phyloP scores from a whole-genome alignment of 2,797 vertebrate species.

The Enteromius viviparus region DNA sequence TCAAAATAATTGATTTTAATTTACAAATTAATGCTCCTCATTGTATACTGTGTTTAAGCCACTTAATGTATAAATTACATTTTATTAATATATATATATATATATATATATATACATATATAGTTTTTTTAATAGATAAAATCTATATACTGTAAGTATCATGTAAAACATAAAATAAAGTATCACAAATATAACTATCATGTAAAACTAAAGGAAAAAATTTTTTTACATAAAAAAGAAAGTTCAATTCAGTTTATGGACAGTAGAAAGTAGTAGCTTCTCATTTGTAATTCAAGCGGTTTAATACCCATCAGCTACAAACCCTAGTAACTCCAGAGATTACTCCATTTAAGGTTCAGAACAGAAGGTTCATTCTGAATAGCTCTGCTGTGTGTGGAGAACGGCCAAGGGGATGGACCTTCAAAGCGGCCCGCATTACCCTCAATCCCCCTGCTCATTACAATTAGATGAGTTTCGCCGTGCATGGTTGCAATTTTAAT shows the following conservation, averaged over 20 bases:
- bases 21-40: not conserved
- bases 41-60: not conserved
- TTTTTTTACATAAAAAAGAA: not conserved
- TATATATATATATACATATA: no score
- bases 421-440: conserved; percentile 68
- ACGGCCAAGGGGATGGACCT: conserved; percentile 65
- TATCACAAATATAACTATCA: not conserved
- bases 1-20: not conserved
- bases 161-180: no score
- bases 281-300: conserved; percentile 18
- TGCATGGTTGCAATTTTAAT: conserved; percentile 80
- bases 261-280: not conserved
- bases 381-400: conserved; percentile 52
- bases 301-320: conserved; percentile 36
- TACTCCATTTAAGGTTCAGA: conserved; percentile 37
- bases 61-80: not conserved
- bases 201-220: not conserved
- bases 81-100: no score
- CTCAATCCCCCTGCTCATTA: conserved; percentile 64
- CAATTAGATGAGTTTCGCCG: conserved; percentile 69
- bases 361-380: conserved; percentile 65
- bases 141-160: no score
- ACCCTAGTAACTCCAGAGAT: conserved; percentile 24
- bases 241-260: not conserved
- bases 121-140: no score